A percentile compares a stretch with the other conserved stretches of the same genome.
Conservation (phyloP, 2,113 vertebrate genomes). For the Erythrolamprus reginae region DNA sequence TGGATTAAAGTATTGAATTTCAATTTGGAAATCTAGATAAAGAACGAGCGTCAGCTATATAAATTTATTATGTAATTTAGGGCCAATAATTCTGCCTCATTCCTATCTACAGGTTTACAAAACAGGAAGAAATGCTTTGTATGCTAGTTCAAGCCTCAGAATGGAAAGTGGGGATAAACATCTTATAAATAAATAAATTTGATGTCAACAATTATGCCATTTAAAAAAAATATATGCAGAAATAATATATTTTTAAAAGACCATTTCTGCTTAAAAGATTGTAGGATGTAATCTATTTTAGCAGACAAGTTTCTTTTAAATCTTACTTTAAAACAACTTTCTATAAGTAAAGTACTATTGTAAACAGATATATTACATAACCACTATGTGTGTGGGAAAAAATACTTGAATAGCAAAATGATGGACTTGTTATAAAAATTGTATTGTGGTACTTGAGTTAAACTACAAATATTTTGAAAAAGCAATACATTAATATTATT, state of each 20-base stretch:
- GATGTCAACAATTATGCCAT: neutral
- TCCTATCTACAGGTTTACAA: neutral
- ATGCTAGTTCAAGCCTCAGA: neutral
- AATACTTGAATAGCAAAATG: constrained; percentile 38
- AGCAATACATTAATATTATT: constrained; percentile 34
- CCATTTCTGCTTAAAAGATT: constrained; percentile 13
- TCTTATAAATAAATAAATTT: neutral
- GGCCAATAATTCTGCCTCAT: neutral
- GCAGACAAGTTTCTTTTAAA: constrained; percentile 6
- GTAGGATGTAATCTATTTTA: constrained; percentile 9
- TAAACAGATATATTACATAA: neutral
- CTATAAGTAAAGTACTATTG: neutral
- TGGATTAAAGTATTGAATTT: neutral
- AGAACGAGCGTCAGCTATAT: neutral
- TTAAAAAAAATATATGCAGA: neutral
- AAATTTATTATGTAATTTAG: neutral
- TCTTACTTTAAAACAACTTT: constrained; percentile 36
- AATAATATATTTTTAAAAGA: constrained; percentile 26
- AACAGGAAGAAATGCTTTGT: neutral
- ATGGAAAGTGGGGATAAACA: neutral
- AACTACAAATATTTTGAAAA: constrained; percentile 33
- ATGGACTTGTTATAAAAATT: constrained; percentile 37
- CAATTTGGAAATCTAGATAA: neutral
- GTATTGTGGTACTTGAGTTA: constrained; percentile 22
- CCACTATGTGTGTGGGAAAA: constrained; percentile 32